These are phyloP conservation scores for Rhinatrema bivittatum DNA, from an alignment of 2,797 vertebrate species.

Conservation along the genomic window DNA sequence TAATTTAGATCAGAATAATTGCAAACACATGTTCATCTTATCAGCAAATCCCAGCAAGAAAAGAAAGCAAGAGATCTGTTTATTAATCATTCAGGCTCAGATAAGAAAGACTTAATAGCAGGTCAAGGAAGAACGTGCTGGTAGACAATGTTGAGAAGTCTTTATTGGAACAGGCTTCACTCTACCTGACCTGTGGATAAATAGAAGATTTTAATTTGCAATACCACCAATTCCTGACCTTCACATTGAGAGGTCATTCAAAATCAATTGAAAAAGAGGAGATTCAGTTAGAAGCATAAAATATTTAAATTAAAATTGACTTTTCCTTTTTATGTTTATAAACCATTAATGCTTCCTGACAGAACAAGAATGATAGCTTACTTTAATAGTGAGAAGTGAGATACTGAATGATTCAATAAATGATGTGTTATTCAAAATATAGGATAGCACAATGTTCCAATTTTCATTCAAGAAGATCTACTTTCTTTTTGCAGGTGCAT, in stretches of 20 bases:
- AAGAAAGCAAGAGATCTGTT: no score
- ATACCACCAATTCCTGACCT: neutral
- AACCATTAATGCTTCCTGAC: neutral
- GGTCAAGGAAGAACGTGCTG: neutral
- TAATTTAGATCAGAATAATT: no score
- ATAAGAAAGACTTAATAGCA: no score
- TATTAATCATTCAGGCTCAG: no score
- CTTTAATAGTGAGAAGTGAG: neutral
- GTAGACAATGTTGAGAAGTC: fast-evolving
- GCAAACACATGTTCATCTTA: no score
- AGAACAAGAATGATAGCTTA: neutral
- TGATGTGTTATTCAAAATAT: no score
- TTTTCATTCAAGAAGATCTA: no score
- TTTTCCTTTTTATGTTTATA: fast-evolving
- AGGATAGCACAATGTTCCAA: no score
- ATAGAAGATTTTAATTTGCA: neutral
- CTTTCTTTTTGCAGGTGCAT: no score
- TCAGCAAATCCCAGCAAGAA: no score
- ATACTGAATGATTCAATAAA: neutral
- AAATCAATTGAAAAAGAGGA: neutral
- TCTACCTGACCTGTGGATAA: neutral
- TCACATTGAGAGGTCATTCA: neutral
- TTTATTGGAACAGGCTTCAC: fast-evolving
- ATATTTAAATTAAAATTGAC: neutral
- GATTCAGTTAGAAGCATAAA: neutral